A percentile compares a stretch with the other conserved stretches of the same genome.
Evolutionary conservation across 1,140 invertebrate genomes (phyloP).

Genomic region (Globodera rostochiensis): DNA sequence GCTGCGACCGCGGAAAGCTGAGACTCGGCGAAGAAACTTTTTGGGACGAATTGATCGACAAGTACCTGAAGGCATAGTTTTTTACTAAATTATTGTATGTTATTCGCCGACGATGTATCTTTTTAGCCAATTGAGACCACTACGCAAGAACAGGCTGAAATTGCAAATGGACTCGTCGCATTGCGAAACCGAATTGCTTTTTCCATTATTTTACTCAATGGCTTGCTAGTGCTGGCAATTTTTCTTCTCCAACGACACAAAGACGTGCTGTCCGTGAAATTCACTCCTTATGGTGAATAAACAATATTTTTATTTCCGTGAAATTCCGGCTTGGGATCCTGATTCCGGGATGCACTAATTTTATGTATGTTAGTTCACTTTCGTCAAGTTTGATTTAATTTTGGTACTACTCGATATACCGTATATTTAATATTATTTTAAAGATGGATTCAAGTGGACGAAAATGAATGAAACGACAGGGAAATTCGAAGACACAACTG

Average conservation of each 20-base stretch:
- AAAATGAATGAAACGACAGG: slow-evolving; percentile 63
- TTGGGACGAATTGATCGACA: slow-evolving; percentile 63
- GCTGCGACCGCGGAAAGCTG: slow-evolving; percentile 54
- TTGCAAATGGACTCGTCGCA: slow-evolving; percentile 66
- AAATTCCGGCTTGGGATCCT: too few species aligned
- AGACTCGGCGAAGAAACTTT: slow-evolving; percentile 54
- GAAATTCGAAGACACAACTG: slow-evolving; percentile 54
- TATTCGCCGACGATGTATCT: background rate
- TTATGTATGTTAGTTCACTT: background rate
- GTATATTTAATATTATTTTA: slow-evolving; percentile 20
- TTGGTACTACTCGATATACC: too few species aligned
- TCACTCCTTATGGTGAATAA: slow-evolving; percentile 48
- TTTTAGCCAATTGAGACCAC: slow-evolving; percentile 51
- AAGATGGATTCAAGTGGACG: slow-evolving; percentile 57
- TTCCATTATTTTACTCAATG: slow-evolving; percentile 70
- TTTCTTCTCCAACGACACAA: slow-evolving; percentile 68
- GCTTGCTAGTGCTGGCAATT: slow-evolving; percentile 69
- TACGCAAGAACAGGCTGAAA: slow-evolving; percentile 55
- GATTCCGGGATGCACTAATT: slow-evolving; percentile 1
- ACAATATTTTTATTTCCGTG: too few species aligned
- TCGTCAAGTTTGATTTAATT: background rate
- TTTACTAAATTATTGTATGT: background rate
- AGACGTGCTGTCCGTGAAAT: slow-evolving; percentile 64
- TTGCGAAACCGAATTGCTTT: slow-evolving; percentile 70
- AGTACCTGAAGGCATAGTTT: slow-evolving; percentile 55